phyloP scores from a whole-genome alignment of 2,888 invertebrate genomes.

The Zeuzera pyrina region DNA sequence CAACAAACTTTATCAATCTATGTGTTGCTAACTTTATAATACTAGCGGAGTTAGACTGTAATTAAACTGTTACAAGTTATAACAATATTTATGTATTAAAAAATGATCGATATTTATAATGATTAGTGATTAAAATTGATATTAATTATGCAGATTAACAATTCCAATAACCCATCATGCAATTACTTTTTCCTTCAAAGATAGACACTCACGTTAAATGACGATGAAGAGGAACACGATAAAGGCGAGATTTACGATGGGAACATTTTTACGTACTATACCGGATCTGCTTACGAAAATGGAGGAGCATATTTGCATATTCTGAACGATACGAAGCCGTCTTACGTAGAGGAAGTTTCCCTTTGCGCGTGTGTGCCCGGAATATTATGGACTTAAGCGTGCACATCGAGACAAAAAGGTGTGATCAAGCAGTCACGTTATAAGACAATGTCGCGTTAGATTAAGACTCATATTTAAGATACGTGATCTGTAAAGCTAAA shows the following conservation, averaged over 20 bases:
- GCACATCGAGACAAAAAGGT: conserved; percentile 23
- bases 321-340: conserved; percentile 28
- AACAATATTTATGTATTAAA: too few species aligned
- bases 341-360: conserved; percentile 25
- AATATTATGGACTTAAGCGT: conserved; percentile 22
- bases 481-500: too few species aligned
- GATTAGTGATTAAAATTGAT: background rate
- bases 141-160: background rate
- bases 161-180: background rate
- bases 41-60: conserved; percentile 7
- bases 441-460: conserved; percentile 18
- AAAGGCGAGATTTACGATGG: conserved; percentile 32
- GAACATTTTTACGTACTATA: conserved; percentile 33
- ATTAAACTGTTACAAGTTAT: background rate
- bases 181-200: background rate
- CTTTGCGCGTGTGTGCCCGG: conserved; percentile 26
- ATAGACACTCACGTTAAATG: conserved; percentile 5
- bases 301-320: conserved; percentile 42
- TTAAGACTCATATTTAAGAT: conserved; percentile 19
- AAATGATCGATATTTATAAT: background rate
- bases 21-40: conserved; percentile 38
- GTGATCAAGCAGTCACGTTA: conserved; percentile 13
- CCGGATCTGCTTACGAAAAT: conserved; percentile 31
- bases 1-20: conserved; percentile 59
- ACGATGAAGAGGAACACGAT: conserved; percentile 14